Conservation (phyloP, 2,113 vertebrate genomes). For the Tamias sibiricus region DNA sequence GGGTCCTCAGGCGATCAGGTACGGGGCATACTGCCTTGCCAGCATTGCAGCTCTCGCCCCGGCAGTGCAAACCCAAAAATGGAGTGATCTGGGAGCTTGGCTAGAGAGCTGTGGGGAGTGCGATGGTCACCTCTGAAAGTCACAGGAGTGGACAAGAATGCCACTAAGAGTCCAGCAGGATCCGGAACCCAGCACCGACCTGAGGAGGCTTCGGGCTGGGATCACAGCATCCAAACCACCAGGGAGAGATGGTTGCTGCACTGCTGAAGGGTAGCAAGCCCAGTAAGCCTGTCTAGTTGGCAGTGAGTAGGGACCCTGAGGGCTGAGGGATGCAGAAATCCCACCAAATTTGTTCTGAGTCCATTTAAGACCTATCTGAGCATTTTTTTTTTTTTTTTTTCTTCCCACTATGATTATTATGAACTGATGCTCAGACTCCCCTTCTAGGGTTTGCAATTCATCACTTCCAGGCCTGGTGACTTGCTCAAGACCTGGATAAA, state of each 20-base stretch:
- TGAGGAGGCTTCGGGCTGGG: fast-evolving
- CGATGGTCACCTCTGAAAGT: not conserved
- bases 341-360: not conserved
- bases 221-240: fast-evolving
- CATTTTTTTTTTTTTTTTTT: too few species aligned
- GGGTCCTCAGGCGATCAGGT: not conserved
- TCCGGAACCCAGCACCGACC: not conserved
- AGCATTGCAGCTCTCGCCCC: not conserved
- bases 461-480: too few species aligned
- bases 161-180: not conserved
- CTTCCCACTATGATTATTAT: too few species aligned
- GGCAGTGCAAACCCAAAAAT: too few species aligned
- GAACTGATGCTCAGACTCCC: too few species aligned
- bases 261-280: not conserved
- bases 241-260: not conserved
- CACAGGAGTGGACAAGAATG: too few species aligned
- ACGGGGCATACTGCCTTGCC: fast-evolving
- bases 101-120: fast-evolving
- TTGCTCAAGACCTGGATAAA: too few species aligned
- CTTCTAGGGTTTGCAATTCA: too few species aligned
- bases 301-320: fast-evolving
- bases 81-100: not conserved
- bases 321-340: not conserved
- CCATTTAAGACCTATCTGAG: too few species aligned
- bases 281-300: too few species aligned